phyloP scores from a whole-genome alignment of 2,888 invertebrate species.

The Acrocyrtus sp. region DNA sequence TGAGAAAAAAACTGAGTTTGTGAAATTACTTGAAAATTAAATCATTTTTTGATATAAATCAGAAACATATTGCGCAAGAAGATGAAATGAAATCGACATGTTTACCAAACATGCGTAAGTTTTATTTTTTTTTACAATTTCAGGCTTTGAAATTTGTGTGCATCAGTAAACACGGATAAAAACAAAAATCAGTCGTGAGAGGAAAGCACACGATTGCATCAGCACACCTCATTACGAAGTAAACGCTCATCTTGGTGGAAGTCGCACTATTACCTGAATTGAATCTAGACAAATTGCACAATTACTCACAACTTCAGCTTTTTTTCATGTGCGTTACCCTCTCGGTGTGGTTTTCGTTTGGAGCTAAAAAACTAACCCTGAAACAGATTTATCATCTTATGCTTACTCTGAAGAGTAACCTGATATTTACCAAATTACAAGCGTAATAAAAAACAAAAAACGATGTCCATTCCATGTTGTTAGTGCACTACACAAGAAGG shows the following conservation, averaged over 20 bases:
- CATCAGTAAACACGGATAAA: neutral
- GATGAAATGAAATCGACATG: too few relatives aligned
- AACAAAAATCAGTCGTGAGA: neutral
- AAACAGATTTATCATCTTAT: neutral
- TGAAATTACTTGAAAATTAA: too few relatives aligned
- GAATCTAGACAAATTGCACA: constrained; percentile 24
- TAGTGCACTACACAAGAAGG: neutral
- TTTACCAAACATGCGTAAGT: too few relatives aligned
- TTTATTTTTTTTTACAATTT: constrained; percentile 1
- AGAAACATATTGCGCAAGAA: too few relatives aligned
- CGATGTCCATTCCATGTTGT: constrained; percentile 1
- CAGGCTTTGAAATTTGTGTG: neutral
- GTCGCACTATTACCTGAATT: too few relatives aligned
- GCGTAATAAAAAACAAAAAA: neutral
- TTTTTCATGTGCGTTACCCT: neutral
- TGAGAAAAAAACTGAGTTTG: too few relatives aligned
- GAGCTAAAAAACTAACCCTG: neutral
- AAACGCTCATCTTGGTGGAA: neutral
- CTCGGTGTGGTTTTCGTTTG: neutral
- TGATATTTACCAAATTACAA: neutral
- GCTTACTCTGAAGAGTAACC: neutral
- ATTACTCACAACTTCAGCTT: neutral
- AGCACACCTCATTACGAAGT: neutral
- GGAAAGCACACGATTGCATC: neutral
- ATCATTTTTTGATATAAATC: too few relatives aligned